Conservation (phyloP, 2,797 vertebrate species). For the Podargus strigoides region DNA sequence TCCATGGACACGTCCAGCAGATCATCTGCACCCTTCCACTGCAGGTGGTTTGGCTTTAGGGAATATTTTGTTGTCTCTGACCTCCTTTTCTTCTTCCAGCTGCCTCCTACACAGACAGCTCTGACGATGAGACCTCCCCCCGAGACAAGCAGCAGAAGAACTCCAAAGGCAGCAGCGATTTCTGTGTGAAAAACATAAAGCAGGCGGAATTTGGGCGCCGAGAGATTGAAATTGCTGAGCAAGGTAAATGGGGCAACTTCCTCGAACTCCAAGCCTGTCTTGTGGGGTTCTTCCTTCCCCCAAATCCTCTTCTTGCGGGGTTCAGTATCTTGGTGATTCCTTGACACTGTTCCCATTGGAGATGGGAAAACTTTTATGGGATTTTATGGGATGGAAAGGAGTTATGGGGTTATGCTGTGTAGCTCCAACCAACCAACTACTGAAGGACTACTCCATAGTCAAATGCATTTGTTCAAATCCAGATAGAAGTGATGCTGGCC, state of each 20-base stretch:
- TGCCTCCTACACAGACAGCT: constrained; percentile 98
- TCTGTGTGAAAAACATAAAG: constrained; percentile 99
- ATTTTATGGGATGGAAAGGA: not conserved
- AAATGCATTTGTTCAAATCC: rapidly evolving
- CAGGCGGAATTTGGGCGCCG: constrained; percentile 95
- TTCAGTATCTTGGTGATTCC: not conserved
- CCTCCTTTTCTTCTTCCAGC: constrained; percentile 72
- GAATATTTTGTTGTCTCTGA: not conserved
- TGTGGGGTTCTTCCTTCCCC: not conserved
- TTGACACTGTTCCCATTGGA: rapidly evolving
- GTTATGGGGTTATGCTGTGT: rapidly evolving
- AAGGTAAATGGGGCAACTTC: not conserved
- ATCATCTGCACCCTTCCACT: not conserved
- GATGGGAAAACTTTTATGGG: not conserved
- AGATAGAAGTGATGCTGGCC: not conserved
- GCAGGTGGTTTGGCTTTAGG: not conserved
- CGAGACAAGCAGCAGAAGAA: constrained; percentile 98
- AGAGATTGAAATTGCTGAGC: constrained; percentile 96
- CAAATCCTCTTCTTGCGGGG: rapidly evolving
- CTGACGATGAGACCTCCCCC: constrained; percentile 96
- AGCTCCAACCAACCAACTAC: rapidly evolving
- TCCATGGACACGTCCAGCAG: rapidly evolving
- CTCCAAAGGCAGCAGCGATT: constrained; percentile 92
- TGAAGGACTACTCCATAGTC: rapidly evolving
- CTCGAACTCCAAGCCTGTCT: not conserved